Conservation (phyloP, 2,888 invertebrate genomes). For the Andrena dorsata region DNA sequence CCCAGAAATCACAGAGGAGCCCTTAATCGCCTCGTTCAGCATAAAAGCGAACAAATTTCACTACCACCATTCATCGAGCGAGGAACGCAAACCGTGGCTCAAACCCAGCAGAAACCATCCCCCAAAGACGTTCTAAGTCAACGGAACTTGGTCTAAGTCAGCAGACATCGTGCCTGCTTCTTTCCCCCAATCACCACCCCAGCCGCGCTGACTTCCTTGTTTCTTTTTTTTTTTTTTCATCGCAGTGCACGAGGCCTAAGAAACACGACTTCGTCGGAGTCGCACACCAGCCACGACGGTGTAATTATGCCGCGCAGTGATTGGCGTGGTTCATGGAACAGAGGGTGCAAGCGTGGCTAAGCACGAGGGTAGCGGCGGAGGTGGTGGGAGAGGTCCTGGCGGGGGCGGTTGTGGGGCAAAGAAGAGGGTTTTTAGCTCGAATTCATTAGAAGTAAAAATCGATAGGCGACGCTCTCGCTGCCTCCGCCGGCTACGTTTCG, state of each 20-base stretch:
- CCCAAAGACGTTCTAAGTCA: conserved; percentile 8
- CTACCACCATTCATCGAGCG: neutral
- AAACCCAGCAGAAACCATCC: neutral
- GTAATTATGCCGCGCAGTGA: conserved; percentile 84
- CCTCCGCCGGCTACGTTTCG: conserved; percentile 77
- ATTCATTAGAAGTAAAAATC: conserved; percentile 85
- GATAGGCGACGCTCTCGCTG: conserved; percentile 83
- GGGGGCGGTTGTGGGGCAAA: conserved; percentile 67
- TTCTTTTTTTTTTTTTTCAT: conserved; percentile 69
- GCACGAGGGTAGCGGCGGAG: conserved; percentile 69
- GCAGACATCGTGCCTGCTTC: conserved; percentile 35
- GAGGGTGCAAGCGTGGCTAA: conserved; percentile 77
- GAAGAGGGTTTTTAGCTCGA: conserved; percentile 83
- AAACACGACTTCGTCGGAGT: conserved; percentile 77
- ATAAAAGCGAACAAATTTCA: too few relatives aligned
- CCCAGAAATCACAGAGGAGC: too few relatives aligned
- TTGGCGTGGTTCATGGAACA: conserved; percentile 84
- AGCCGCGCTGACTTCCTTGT: conserved; percentile 4
- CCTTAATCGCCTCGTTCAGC: too few relatives aligned
- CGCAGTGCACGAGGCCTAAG: conserved; percentile 77
- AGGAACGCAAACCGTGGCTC: neutral
- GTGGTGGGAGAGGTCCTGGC: conserved; percentile 48
- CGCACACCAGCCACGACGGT: conserved; percentile 78
- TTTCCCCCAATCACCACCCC: neutral
- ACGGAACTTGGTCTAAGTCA: conserved; percentile 22